Base-by-base conservation (phyloP, 1,140 invertebrate species). In the Bombus pyrosoma region DNA sequence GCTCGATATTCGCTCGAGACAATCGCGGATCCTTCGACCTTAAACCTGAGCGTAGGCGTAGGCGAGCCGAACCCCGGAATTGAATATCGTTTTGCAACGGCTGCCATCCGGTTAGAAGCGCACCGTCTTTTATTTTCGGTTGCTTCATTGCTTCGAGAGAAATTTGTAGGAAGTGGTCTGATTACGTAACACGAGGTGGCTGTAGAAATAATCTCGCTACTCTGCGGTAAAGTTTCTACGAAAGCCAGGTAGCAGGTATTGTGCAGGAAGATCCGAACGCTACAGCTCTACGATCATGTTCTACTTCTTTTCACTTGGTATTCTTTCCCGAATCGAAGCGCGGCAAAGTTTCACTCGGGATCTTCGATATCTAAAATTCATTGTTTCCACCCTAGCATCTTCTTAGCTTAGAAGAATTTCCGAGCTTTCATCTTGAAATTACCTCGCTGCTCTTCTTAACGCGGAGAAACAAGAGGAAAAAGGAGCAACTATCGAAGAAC, bases 1-100 rank as follows among this genome's bases (percentile, higher is more conserved):
- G 87, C 34, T 88, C 89, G 87, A 91, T 90, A 90, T 90, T 90
- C 87, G 64, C 39, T 25, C n/a, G 86, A 41, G 66, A 79, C 66
- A 71, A 76, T 85, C 80, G 57, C 64, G 59, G 10, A 43, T 85
- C 79, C 74, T 73, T 83, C 81, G 62, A 77, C 86, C 69, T 79
- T 89, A 69, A 86, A 68, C n/a, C 76, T 53, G 15, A 57, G 62
- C 34, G 57, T 41, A 74, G 43, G 59, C 78, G 37, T 15, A 41
- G 18, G 59, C 34, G 78, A 57, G 34, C 10, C 43, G 4, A 57
- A 10, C 12, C 32, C n/a, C 13, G 59, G 28, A 74, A 85, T 85
- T 22, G 84, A 81, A 85, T 81, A 74, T 74, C 71, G 78, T 74
- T 80, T 57, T 37, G 57, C 71, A 53, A 15, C 57, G 22, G 6